Conservation (phyloP, 2,888 invertebrate genomes). For the Oscheius sp. region DNA sequence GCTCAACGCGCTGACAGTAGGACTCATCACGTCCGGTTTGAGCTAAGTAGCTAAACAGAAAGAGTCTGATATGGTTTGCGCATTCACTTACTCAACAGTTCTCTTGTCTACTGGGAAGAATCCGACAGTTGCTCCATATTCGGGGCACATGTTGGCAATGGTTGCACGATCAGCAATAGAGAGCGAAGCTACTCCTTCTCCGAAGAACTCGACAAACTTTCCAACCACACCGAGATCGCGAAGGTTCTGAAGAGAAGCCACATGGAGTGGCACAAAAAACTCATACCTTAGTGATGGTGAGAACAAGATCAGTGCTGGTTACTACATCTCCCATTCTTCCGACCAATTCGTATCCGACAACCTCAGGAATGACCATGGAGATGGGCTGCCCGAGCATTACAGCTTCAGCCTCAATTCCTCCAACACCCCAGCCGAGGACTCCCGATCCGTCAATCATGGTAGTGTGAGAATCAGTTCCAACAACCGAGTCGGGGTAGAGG, state of each 20-base stretch:
- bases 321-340: constrained; percentile 86
- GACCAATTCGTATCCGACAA: constrained; percentile 90
- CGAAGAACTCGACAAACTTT: constrained; percentile 98
- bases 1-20: constrained; percentile 76
- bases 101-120: constrained; percentile 71
- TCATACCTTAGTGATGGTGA: constrained; percentile 91
- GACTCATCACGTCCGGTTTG: constrained; percentile 67
- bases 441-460: constrained; percentile 91
- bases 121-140: constrained; percentile 88
- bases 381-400: constrained; percentile 98
- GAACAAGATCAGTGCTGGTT: constrained; percentile 95
- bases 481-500: constrained; percentile 89
- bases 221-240: constrained; percentile 94
- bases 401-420: constrained; percentile 95
- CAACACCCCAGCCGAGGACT: constrained; percentile 87
- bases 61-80: too few species aligned
- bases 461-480: constrained; percentile 98
- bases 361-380: constrained; percentile 91
- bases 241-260: constrained; percentile 79
- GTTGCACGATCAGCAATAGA: constrained; percentile 94
- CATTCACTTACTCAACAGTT: constrained; percentile 59
- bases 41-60: constrained; percentile 57
- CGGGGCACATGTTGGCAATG: constrained; percentile 98
- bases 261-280: neutral
- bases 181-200: constrained; percentile 88